Conservation (phyloP, 2,113 vertebrate genomes). For the Bambusicola thoracicus region DNA sequence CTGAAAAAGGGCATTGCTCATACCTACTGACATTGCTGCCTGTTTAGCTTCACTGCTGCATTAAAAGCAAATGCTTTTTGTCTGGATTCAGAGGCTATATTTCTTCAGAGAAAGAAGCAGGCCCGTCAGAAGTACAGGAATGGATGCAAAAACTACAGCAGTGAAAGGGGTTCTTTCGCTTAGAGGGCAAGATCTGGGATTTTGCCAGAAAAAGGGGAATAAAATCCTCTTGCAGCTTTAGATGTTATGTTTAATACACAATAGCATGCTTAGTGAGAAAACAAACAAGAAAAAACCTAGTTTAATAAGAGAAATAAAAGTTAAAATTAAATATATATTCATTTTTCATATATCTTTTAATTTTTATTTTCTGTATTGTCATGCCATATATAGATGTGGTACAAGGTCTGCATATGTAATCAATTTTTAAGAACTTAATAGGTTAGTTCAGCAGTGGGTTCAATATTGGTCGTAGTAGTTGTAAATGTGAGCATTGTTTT, state of each 20-base stretch:
- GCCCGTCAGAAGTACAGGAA: neutral
- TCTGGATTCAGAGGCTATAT: neutral
- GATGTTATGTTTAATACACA: neutral
- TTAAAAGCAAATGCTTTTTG: neutral
- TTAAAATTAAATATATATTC: neutral
- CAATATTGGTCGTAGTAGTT: neutral
- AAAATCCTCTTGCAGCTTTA: neutral
- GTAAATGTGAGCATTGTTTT: neutral
- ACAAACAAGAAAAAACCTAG: rapidly evolving
- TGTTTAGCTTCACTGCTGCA: neutral
- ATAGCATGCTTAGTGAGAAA: neutral
- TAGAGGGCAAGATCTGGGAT: neutral
- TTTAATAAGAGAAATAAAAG: neutral
- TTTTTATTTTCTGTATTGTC: neutral
- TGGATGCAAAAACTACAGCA: neutral
- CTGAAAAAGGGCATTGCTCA: neutral
- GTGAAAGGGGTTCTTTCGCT: neutral
- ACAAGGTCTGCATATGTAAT: neutral
- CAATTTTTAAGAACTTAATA: neutral
- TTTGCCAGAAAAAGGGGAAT: neutral
- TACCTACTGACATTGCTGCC: neutral
- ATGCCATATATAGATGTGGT: neutral
- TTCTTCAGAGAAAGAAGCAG: neutral
- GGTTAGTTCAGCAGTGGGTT: neutral
- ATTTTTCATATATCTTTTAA: neutral